Base-by-base conservation (phyloP, 2,797 vertebrate genomes). In the Phylloscopus collybita region DNA sequence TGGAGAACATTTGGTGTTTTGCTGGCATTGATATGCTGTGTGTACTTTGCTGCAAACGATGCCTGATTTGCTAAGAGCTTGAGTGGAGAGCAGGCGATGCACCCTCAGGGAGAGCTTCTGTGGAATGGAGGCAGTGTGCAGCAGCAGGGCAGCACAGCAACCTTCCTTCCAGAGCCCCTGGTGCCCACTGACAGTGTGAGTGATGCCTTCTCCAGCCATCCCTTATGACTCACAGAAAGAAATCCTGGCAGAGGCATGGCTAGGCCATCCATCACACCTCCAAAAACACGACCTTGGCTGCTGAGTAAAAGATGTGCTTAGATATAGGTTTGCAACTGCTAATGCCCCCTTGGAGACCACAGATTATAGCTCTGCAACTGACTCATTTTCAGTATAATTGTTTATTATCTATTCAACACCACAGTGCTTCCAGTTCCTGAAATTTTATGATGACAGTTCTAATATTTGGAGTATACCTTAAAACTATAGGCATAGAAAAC, bases 71-170 rank as follows among this genome's bases (percentile, higher is more conserved):
- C 25, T 75, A 69, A 44, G 49, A 54, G 30, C n/a, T 19, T 7
- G 42, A 38, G 34, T 27, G 29, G 34, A 47, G n/a, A 42, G 10
- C 17, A 23, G 60, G n/a, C 36, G 56, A 9, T 53, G 88, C 32
- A 6, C 7, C 34, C 25, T 49, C 8, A 15, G 71, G 49, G 64
- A 80, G 44, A 14, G 3, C 53, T 67, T 44, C 21, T 29, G 0
- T 2, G 7, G 59, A 17, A 27, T 1, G 17, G 22, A 82, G 36
- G 9, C 34, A 25, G 30, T 0, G 11, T 26, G 50, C 47, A 71
- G 60, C 1, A 42, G 16, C 11, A 6, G 26, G 16, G 13, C 1
- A 2, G 51, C 89, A 64, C 13, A n/a, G 14, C 0, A 0, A 45
- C 54, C 30, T 62, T 51, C 27, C 45, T 19, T 40, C 66, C 0